Conservation (phyloP, 2,888 invertebrate species). For the Chloroclystis v-ata region DNA sequence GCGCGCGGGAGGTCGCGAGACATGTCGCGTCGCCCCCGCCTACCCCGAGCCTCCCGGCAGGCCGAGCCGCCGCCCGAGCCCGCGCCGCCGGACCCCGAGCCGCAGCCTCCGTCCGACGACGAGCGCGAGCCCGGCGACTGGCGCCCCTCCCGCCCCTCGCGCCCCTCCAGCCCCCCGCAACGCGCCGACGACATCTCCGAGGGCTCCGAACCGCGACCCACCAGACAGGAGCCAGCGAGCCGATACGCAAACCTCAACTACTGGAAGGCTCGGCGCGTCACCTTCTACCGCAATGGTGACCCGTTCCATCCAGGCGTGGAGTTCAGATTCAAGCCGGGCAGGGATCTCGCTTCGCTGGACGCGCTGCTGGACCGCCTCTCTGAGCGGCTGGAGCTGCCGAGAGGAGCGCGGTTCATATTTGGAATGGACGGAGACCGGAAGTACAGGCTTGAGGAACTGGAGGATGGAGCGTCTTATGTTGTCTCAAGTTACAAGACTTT, state of each 20-base stretch:
- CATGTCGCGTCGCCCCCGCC: constrained; percentile 70
- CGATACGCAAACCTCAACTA: constrained; percentile 89
- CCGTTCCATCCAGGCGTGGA: constrained; percentile 94
- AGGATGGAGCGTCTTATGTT: constrained; percentile 94
- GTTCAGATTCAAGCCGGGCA: constrained; percentile 90
- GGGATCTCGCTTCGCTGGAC: constrained; percentile 91
- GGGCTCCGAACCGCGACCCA: constrained; percentile 76
- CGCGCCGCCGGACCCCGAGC: constrained; percentile 58
- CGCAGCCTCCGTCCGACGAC: constrained; percentile 68
- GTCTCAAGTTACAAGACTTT: constrained; percentile 95
- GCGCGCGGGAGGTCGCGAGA: constrained; percentile 54
- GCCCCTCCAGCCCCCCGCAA: constrained; percentile 63
- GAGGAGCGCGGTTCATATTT: constrained; percentile 94
- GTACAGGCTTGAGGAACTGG: constrained; percentile 89
- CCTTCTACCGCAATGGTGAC: constrained; percentile 96
- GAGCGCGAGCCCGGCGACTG: constrained; percentile 76
- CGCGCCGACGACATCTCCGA: constrained; percentile 69
- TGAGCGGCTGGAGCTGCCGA: constrained; percentile 89
- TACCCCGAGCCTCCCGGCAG: constrained; percentile 65
- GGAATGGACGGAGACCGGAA: constrained; percentile 94
- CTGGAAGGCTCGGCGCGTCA: constrained; percentile 91
- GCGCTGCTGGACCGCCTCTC: constrained; percentile 91
- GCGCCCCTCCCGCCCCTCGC: constrained; percentile 66
- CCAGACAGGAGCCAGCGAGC: constrained; percentile 76
- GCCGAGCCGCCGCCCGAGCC: constrained; percentile 34